Evolutionary conservation across 1,140 invertebrate genomes (phyloP), one percentile per base, ranked within the genome.

Genomic region (Eciton burchellii): DNA sequence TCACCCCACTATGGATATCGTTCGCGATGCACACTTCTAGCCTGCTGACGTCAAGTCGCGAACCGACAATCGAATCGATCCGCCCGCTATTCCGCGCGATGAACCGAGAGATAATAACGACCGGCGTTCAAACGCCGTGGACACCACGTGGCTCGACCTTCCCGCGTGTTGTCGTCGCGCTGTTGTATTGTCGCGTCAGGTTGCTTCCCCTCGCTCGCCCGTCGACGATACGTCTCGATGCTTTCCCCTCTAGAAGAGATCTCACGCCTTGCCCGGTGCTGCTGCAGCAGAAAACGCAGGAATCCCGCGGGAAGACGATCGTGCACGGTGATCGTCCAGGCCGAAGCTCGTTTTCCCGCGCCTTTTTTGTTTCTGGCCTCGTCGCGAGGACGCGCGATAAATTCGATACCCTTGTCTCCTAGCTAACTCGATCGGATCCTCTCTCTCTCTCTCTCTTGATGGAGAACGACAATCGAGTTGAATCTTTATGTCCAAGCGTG

Each of bases 71-170:
- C 57, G 72, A 2, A n/a, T n/a, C 57, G 57, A 62, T 16, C 29
- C 6, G 35, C 35, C 6, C 6, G 6, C 2, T 35, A 35, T 3
- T 35, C 35, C 35, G 35, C 35, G n/a, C 35, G 35, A 35, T 35
- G n/a, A 35, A 35, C 35, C 6, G 35, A 35, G 14, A n/a, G n/a
- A n/a, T n/a, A n/a, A n/a, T 16, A 26, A 21, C 41, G 21, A n/a
- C n/a, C 43, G 59, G 19, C 59, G 35, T 35, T 6, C 35, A 12
- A 63, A 65, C 19, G n/a, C 14, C 14, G 63, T 5, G 19, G 35
- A 35, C 26, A n/a, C 65, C 72, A 76, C 74, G 63, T 68, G 60
- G 19, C 35, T 45, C 74, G 47, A 70, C 63, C 74, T 70, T 79
- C 74, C 4, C 21, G 24, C n/a, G 63, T 66, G 59, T 77, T 41